phyloP scores from a whole-genome alignment of 2,888 invertebrate species.

The Mesochorus sp. region DNA sequence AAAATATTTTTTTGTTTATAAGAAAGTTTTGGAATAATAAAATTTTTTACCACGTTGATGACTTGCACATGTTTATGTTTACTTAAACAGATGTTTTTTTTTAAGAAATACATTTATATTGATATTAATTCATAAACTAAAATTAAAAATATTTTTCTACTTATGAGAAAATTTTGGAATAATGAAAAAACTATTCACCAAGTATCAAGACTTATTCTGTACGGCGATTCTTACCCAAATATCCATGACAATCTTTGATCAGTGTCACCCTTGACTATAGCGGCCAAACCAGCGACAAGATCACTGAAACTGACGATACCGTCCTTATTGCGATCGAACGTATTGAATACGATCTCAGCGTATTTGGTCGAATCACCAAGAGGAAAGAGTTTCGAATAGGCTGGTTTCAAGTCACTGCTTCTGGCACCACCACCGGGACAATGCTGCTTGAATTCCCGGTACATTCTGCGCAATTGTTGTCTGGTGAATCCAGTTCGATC shows the following conservation, averaged over 20 bases:
- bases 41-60: no score
- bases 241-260: constrained; percentile 78
- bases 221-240: constrained; percentile 73
- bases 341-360: constrained; percentile 76
- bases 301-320: constrained; percentile 76
- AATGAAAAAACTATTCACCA: no score
- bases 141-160: no score
- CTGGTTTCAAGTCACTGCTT: constrained; percentile 72
- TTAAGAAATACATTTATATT: no score
- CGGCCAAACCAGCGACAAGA: constrained; percentile 70
- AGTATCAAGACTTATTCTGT: no score
- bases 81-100: no score
- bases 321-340: constrained; percentile 74
- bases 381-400: constrained; percentile 77
- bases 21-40: neutral
- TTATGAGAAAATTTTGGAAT: no score
- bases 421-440: constrained; percentile 75
- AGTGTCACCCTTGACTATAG: constrained; percentile 72
- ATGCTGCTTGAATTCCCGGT: constrained; percentile 76
- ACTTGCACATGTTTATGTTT: no score
- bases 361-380: constrained; percentile 76
- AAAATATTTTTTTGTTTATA: neutral
- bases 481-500: constrained; percentile 74
- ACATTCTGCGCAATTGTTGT: constrained; percentile 73
- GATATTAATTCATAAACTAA: no score